Evolutionary conservation across 2,113 vertebrate genomes (phyloP), one percentile per base, ranked within the genome.

Genomic region (Riparia riparia): DNA sequence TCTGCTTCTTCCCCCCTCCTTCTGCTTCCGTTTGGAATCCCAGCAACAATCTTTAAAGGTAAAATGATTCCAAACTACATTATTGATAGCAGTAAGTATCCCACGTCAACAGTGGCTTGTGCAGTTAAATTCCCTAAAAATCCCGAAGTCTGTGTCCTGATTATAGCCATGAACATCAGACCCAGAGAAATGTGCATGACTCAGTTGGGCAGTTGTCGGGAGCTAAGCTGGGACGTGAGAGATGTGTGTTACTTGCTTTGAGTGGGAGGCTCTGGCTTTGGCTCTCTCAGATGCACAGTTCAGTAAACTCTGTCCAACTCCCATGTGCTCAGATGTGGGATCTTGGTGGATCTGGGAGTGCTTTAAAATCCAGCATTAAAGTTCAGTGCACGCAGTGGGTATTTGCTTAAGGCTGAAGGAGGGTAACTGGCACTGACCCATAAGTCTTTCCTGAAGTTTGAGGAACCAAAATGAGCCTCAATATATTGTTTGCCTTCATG

Each of bases 11-110:
- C 91, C 93, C 73, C 73, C 82, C 91, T 65, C 89, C 95, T 96
- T 10, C 22, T 98, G 98, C 98, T 98, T 95, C 86, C 96, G 2
- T 96, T 95, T 96, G 98, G 98, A 98, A 98, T 98, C 95, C 96
- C 98, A 99, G 99, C 98, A 96, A 98, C 98, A 97, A 98, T 99
- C 97, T 99, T 99, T 98, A 99, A 99, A 98, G 99, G 98, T 98
- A 98, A 99, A 98, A 98, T 96, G 97, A 98, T 98, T 96, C 98
- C 98, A 97, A 98, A 98, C 98, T 98, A 98, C 98, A 98, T 99
- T 98, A 97, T 98, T 98, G 98, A 98, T 96, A 98, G 98, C 98
- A 99, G 98, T 99, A 99, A 99, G 98, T 99, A 98, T 97, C 93
- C 95, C 49, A 18, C 85, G 85, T 91, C 97, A 91, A 82, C 89